These are phyloP conservation scores for Acrobasis suavella DNA, from an alignment of 2,888 invertebrate species.

Conservation along the genomic window DNA sequence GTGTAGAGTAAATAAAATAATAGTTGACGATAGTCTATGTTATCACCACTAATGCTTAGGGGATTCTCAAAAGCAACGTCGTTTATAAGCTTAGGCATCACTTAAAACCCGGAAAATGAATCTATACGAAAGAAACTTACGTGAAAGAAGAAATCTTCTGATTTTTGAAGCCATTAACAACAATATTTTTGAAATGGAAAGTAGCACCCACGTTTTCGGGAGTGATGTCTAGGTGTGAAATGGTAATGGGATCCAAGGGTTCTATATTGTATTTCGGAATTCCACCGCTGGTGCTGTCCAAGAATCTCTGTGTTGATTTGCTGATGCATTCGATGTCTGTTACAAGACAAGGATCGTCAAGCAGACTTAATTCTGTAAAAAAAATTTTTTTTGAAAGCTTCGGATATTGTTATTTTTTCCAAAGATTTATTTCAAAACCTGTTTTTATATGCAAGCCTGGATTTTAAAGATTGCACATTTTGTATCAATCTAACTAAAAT, in stretches of 20 bases:
- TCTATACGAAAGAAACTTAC: conserved; percentile 46
- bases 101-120: too few species aligned
- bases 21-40: too few species aligned
- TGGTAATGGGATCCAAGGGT: conserved; percentile 56
- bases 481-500: too few species aligned
- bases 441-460: too few species aligned
- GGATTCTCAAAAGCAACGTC: too few species aligned
- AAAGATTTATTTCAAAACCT: too few species aligned
- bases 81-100: too few species aligned
- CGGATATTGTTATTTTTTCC: too few species aligned
- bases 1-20: neutral
- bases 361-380: conserved; percentile 31
- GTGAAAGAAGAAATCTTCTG: conserved; percentile 57
- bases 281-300: conserved; percentile 58
- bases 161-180: conserved; percentile 58
- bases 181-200: conserved; percentile 54
- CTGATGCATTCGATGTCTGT: conserved; percentile 60
- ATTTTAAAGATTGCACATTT: too few species aligned
- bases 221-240: conserved; percentile 45
- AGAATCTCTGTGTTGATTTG: conserved; percentile 55
- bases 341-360: conserved; percentile 49
- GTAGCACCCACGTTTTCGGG: conserved; percentile 42
- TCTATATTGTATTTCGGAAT: conserved; percentile 50
- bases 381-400: neutral
- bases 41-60: too few species aligned